Base-by-base conservation (phyloP, 2,113 vertebrate species). In the Craseonycteris thonglongyai region DNA sequence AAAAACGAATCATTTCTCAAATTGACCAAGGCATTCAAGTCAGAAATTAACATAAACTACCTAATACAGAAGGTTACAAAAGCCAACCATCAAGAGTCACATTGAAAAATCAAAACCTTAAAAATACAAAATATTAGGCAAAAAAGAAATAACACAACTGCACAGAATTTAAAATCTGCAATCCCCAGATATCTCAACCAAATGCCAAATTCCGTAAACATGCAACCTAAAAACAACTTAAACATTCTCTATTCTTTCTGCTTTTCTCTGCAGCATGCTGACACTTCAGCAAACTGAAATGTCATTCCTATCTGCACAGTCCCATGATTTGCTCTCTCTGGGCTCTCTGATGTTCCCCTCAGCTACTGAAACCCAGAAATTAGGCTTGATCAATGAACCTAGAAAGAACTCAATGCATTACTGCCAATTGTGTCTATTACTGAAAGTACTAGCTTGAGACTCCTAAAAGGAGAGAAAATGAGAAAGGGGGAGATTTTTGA, bases 1-100 rank as follows among this genome's bases (percentile, higher is more conserved):
- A 94, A 86, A 65, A 94, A 90, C 33, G 51, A 86, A 89, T 61
- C 58, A 84, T 56, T 74, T 72, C 66, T 92, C 75, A 88, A 83
- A 92, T 81, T n/a, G 54, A 51, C 28, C 16, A 87, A 61, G 7
- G 13, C 8, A 51, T 69, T 91, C 63, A 86, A 42, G 35, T 84
- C 12, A 91, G 90, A 76, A 75, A 87, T 18, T 69, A 75, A 93
- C 21, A 19, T 13, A 80, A 82, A 33, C 13, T 42, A 51, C 68
- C 14, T 12, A n/a, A 33, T 35, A 58, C 11, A 84, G 14, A 82
- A 82, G 42, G 22, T 18, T 61, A 66, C 30, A 81, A 71, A 93
- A 78, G 66, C 1, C 38, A 92, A 80, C 16, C 33, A 91, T 1
- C n/a, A 24, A 68, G 13, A 65, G 42, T 75, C 42, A 40, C 14